Percentiles rank a stretch among this genome's conserved stretches.
Evolutionary conservation across 1,140 invertebrate genomes (phyloP).

Genomic region (Drosophila burlai): DNA sequence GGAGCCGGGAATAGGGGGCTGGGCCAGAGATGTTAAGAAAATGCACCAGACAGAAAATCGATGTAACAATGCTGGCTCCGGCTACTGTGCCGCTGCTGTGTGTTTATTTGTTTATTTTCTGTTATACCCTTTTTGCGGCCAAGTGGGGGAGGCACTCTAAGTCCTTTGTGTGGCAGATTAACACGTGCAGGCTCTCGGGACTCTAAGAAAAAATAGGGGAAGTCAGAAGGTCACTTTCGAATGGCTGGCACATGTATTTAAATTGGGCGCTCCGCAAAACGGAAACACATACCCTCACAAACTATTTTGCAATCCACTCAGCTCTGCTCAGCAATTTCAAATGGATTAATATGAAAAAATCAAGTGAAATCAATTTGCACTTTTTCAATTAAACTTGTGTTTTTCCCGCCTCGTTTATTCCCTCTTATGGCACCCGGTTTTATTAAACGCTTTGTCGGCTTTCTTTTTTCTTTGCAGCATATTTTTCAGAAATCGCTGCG

Average conservation of each 20-base stretch:
- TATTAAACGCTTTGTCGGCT: slow-evolving; percentile 11
- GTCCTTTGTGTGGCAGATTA: slow-evolving; percentile 79
- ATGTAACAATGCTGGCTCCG: slow-evolving; percentile 52
- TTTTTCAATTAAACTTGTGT: slow-evolving; percentile 65
- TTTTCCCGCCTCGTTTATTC: slow-evolving; percentile 1
- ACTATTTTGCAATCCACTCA: slow-evolving; percentile 1
- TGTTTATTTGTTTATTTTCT: slow-evolving; percentile 45
- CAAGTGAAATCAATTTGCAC: slow-evolving; percentile 55
- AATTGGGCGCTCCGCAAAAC: slow-evolving; percentile 14
- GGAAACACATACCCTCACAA: neutral
- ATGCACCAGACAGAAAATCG: slow-evolving; percentile 78
- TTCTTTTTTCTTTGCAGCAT: slow-evolving; percentile 25
- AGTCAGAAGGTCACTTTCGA: slow-evolving; percentile 66
- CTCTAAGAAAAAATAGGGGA: slow-evolving; percentile 22
- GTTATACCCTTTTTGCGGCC: slow-evolving; percentile 37
- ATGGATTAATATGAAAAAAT: slow-evolving; percentile 47
- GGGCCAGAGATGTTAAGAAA: slow-evolving; percentile 70
- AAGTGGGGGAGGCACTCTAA: slow-evolving; percentile 57
- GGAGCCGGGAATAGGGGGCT: slow-evolving; percentile 24
- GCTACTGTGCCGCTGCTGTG: slow-evolving; percentile 32
- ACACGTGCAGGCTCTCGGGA: slow-evolving; percentile 64
- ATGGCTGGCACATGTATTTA: slow-evolving; percentile 35
- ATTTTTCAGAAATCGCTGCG: slow-evolving; percentile 18
- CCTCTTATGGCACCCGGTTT: slow-evolving; percentile 17
- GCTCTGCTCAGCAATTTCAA: neutral